Percentiles rank a stretch among this genome's conserved stretches.
These are phyloP conservation scores for Minunthozetes semirufus DNA, from an alignment of 2,888 invertebrate species.

Conservation along the genomic window DNA sequence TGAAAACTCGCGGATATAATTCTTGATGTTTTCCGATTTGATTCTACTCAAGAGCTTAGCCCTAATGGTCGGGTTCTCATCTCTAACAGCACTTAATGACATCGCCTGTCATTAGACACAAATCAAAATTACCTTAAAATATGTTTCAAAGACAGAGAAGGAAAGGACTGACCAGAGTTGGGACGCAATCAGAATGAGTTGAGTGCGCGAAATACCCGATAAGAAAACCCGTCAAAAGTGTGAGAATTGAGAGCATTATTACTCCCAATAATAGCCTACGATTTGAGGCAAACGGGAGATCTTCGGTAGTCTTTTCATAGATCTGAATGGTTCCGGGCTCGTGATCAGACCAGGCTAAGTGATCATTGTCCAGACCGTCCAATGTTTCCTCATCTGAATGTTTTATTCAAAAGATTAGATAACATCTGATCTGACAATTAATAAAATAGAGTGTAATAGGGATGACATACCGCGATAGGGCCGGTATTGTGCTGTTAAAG, in stretches of 20 bases:
- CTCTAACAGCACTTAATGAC: slow-evolving; percentile 41
- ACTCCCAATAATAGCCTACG: slow-evolving; percentile 36
- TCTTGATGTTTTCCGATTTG: background rate
- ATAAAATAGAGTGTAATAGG: background rate
- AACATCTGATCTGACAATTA: no score
- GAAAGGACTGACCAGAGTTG: slow-evolving; percentile 31
- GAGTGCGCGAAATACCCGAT: slow-evolving; percentile 43
- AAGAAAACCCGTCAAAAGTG: slow-evolving; percentile 41
- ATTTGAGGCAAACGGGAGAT: slow-evolving; percentile 36
- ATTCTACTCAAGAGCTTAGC: slow-evolving; percentile 35
- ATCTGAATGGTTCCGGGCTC: slow-evolving; percentile 43
- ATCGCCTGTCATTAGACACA: slow-evolving; percentile 36
- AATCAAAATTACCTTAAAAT: background rate
- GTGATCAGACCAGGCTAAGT: slow-evolving; percentile 42
- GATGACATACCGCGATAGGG: slow-evolving; percentile 34
- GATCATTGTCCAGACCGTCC: slow-evolving; percentile 41
- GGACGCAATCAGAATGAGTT: slow-evolving; percentile 40
- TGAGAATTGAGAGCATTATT: slow-evolving; percentile 39
- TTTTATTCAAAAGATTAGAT: background rate
- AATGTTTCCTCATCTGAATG: slow-evolving; percentile 26
- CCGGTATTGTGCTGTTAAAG: slow-evolving; percentile 38
- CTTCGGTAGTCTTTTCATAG: slow-evolving; percentile 44
- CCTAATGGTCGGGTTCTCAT: slow-evolving; percentile 42
- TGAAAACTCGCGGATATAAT: slow-evolving; percentile 38
- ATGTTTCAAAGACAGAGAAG: background rate